Evolutionary conservation across 1,140 invertebrate species (phyloP), one percentile per base, ranked within the genome.

Genomic region (Lasioglossum baleicum): DNA sequence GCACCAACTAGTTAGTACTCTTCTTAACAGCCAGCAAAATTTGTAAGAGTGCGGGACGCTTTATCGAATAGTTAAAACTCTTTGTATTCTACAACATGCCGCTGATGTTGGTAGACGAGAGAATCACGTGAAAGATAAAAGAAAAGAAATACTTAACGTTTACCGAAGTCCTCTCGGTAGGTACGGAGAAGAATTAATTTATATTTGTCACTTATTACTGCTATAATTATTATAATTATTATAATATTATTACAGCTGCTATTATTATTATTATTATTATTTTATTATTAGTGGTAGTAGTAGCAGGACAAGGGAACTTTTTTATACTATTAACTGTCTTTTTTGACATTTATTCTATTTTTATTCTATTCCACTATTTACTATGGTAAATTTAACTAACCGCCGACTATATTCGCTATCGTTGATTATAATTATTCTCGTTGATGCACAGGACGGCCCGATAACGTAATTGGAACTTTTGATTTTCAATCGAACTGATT

Each of bases 41-140:
- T 86, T 92, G 85, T 90, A 91, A 92, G 89, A 91, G 91, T 91
- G 91, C 89, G 89, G 90, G 91, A 92, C 90, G 91, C 91, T 92
- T 91, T 90, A 92, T 91, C 87, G 88, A 89, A 90, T 92, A 91
- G 86, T 90, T 90, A 60, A 82, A 35, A 90, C 86, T 87, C 88
- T 91, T 91, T 92, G 86, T 91, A 90, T 87, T 35, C 88, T 88
- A 88, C 83, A 80, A 86, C 69, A 71, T 53, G 77, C 40, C 75
- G 76, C 63, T 81, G 83, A 80, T 80, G 75, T 85, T 85, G 79
- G 74, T 84, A 86, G 86, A 83, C 58, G 53, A 73, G 71, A 77
- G 60, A 78, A 67, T 81, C 79, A 83, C 67, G 79, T 84, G 69
- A 80, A 81, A 68, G 79, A 53, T 65, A 79, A 53, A 53, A 53